These are phyloP conservation scores for Xestia rhomboidea DNA, from an alignment of 2,888 invertebrate genomes.

Conservation along the genomic window DNA sequence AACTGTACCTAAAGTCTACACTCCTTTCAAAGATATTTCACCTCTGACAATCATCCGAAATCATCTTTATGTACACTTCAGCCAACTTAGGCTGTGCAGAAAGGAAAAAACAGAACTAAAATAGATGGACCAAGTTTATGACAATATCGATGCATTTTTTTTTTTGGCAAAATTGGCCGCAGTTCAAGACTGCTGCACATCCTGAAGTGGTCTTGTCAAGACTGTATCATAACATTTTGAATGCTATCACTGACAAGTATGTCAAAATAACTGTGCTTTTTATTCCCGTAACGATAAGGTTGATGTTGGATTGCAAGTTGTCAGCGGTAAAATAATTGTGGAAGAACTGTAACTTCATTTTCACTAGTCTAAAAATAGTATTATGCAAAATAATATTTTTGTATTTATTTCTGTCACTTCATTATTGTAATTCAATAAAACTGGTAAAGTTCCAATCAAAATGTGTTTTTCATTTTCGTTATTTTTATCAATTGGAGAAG, in stretches of 20 bases:
- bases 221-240: neutral
- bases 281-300: neutral
- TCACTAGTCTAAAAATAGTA: neutral
- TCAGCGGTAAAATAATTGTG: neutral
- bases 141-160: too few species aligned
- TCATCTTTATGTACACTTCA: too few species aligned
- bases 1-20: neutral
- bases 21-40: neutral
- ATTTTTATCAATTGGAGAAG: neutral
- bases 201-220: too few species aligned
- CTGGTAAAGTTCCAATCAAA: neutral
- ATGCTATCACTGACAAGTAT: neutral
- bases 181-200: too few species aligned
- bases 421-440: neutral
- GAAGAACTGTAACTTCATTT: neutral
- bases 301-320: neutral
- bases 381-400: neutral
- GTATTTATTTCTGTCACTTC: neutral
- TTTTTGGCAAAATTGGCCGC: too few species aligned
- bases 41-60: neutral
- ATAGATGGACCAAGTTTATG: too few species aligned
- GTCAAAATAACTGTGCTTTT: neutral
- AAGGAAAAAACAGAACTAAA: too few species aligned
- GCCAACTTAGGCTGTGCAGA: too few species aligned
- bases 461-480: neutral